Evolutionary conservation across 2,113 vertebrate species (phyloP), one percentile per base, ranked within the genome.

Genomic region (Oreochromis tanganicae): DNA sequence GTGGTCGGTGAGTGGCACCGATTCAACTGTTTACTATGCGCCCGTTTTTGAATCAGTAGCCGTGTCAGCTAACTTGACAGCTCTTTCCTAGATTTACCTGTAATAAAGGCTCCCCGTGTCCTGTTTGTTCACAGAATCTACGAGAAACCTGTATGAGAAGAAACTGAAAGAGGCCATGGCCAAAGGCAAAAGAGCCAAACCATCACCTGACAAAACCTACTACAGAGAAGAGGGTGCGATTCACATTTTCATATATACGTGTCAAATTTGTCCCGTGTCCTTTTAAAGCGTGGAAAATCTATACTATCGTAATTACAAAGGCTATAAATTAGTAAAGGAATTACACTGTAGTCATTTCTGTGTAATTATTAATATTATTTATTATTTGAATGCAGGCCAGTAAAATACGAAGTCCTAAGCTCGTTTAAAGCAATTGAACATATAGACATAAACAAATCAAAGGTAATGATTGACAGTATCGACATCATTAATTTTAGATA

Each of bases 141-240:
- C 96, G 84, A 96, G 96, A 94, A 5, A 63, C 55, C 92, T 97
- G 59, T 97, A 97, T 55, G 95, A 96, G 90, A 96, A 88, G 89
- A 96, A 96, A 84, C 88, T 96, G 36, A 95, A 56, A 84, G 95
- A 96, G 38, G 95, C 95, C 16, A 96, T 97, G 93, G 79, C 88
- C 59, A 95, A 94, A 82, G 81, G 52, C 19, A 94, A 80, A 24
- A 90, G 2, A 50, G 16, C 52, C 0, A 92, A 79, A 84, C 54
- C 86, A 24, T 83, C 93, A 4, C 21, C 93, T 27, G 94, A 96
- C 78, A 94, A 91, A 87, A 94, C 92, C 8, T 92, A 54, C 85
- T 96, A 96, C 93, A 94, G 96, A 89, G 95, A 96, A 46, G 95
- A 96, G 5, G 93, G 96, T 96, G 81, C 48, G 32, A 27, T 27